phyloP scores from a whole-genome alignment of 2,888 invertebrate species.

The Rambutsinella grinnellia region DNA sequence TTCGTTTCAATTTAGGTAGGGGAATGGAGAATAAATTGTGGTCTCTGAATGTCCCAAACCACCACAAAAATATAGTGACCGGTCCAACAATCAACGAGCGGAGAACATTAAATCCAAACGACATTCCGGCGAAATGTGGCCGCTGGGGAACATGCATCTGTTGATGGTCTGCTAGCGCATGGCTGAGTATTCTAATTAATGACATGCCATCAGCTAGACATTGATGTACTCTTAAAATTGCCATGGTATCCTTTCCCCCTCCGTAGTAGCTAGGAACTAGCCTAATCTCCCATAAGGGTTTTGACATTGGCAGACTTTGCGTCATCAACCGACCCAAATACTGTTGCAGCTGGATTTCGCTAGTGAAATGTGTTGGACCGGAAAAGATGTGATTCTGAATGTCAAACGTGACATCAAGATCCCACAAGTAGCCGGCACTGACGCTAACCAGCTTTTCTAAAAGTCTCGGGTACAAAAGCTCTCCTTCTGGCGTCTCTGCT shows the following conservation, averaged over 20 bases:
- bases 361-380: slow-evolving; percentile 68
- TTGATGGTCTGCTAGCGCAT: slow-evolving; percentile 69
- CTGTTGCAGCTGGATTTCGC: slow-evolving; percentile 69
- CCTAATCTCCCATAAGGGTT: slow-evolving; percentile 73
- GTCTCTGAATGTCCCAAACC: slow-evolving; percentile 70
- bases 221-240: slow-evolving; percentile 72
- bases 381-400: slow-evolving; percentile 72
- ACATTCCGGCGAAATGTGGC: slow-evolving; percentile 69
- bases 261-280: slow-evolving; percentile 70
- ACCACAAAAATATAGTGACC: slow-evolving; percentile 71
- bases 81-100: slow-evolving; percentile 72
- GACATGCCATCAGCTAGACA: slow-evolving; percentile 73
- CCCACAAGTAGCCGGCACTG: slow-evolving; percentile 71
- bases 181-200: slow-evolving; percentile 70
- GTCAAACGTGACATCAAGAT: slow-evolving; percentile 70
- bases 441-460: slow-evolving; percentile 70
- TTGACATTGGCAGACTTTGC: slow-evolving; percentile 69
- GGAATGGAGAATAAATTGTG: slow-evolving; percentile 69
- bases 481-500: slow-evolving; percentile 68
- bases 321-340: slow-evolving; percentile 71
- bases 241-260: slow-evolving; percentile 69
- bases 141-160: slow-evolving; percentile 67
- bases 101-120: slow-evolving; percentile 70
- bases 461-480: slow-evolving; percentile 71
- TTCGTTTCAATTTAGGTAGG: slow-evolving; percentile 31